Conservation (phyloP, 2,797 vertebrate genomes). For the Ibycter americanus region DNA sequence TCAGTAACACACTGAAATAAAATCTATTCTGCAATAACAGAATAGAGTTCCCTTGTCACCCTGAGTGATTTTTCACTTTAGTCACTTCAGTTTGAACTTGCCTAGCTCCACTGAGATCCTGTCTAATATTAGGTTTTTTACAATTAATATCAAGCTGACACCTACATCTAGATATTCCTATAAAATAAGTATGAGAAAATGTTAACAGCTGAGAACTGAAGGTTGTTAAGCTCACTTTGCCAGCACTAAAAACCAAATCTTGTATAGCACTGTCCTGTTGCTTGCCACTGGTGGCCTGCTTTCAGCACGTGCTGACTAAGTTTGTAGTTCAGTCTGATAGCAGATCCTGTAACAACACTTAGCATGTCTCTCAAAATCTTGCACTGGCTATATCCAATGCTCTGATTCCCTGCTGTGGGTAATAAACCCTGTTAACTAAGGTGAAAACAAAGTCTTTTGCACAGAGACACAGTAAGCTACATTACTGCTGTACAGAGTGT, state of each 20-base stretch:
- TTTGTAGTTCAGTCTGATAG: background rate
- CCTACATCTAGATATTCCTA: background rate
- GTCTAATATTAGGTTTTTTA: background rate
- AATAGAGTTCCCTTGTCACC: background rate
- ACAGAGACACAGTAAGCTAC: background rate
- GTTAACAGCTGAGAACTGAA: background rate
- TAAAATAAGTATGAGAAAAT: background rate
- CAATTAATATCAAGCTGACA: background rate
- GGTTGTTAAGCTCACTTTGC: background rate
- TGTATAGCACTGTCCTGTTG: background rate
- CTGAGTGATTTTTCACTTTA: background rate
- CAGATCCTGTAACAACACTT: background rate
- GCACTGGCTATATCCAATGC: background rate
- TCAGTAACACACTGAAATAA: background rate
- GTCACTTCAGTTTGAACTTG: background rate
- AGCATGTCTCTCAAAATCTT: background rate
- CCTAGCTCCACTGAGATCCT: background rate
- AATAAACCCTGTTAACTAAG: background rate
- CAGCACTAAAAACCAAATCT: background rate
- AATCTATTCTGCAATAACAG: constrained; percentile 1
- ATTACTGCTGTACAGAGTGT: background rate
- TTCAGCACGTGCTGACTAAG: background rate
- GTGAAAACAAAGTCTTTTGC: background rate
- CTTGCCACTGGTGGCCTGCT: background rate
- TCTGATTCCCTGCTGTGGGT: background rate